Conservation (phyloP, 2,888 invertebrate species). For the Nowickia ferox region DNA sequence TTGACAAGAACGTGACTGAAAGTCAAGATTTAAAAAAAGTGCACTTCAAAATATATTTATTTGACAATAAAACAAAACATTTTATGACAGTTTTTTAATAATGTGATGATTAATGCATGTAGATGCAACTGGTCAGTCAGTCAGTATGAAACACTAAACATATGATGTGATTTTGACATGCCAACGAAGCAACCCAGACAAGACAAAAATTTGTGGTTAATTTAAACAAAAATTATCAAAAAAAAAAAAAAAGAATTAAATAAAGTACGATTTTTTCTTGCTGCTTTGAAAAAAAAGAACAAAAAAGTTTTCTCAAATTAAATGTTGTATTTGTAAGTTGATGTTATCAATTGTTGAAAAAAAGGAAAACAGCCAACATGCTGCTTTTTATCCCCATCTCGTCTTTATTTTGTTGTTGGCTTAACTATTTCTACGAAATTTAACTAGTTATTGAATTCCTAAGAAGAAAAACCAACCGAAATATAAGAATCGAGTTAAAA, state of each 20-base stretch:
- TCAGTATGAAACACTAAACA: slow-evolving; percentile 27
- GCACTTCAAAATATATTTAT: slow-evolving; percentile 34
- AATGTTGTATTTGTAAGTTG: slow-evolving; percentile 65
- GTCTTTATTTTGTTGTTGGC: background rate
- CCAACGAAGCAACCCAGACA: slow-evolving; percentile 35
- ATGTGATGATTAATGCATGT: slow-evolving; percentile 60
- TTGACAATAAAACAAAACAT: slow-evolving; percentile 49
- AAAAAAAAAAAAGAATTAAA: slow-evolving; percentile 10
- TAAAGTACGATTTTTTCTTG: slow-evolving; percentile 35
- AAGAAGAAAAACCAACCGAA: slow-evolving; percentile 56
- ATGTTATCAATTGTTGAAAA: slow-evolving; percentile 67
- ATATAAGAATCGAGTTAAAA: slow-evolving; percentile 52
- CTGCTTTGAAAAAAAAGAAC: background rate
- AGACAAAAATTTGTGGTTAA: slow-evolving; percentile 22
- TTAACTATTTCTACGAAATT: slow-evolving; percentile 72
- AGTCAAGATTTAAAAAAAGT: background rate
- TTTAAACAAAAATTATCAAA: background rate
- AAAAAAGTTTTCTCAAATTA: slow-evolving; percentile 63
- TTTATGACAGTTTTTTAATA: slow-evolving; percentile 65
- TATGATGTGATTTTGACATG: slow-evolving; percentile 55
- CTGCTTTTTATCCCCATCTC: slow-evolving; percentile 59
- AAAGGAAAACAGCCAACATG: slow-evolving; percentile 50
- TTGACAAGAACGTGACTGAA: slow-evolving; percentile 23
- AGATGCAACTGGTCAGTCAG: slow-evolving; percentile 17
- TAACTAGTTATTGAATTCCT: slow-evolving; percentile 70